Conservation (phyloP, 2,113 vertebrate species). For the Lepidothrix coronata region DNA sequence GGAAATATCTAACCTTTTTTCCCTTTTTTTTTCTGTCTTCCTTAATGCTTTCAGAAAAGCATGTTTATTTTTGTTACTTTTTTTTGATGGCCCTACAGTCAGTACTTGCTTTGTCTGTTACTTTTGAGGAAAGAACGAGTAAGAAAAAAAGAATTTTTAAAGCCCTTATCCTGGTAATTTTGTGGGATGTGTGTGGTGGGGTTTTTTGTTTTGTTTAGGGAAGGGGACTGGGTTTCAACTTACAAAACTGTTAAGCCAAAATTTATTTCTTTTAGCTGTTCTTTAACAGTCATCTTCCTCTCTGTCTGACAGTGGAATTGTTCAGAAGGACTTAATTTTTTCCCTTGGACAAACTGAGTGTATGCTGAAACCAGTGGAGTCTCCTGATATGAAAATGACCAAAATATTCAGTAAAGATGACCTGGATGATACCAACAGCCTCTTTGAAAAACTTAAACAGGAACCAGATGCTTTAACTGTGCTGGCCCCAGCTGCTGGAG, state of each 20-base stretch:
- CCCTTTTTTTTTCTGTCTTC: neutral
- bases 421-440: conserved; percentile 73
- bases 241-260: neutral
- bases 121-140: neutral
- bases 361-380: conserved; percentile 76
- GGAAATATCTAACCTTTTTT: rapidly evolving
- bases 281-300: neutral
- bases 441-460: conserved; percentile 90
- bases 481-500: conserved; percentile 92
- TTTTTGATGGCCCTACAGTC: neutral
- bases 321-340: conserved; percentile 89
- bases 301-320: conserved; percentile 83
- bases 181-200: neutral
- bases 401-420: conserved; percentile 79
- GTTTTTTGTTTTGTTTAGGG: neutral
- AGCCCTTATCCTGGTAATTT: neutral
- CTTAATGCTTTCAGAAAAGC: neutral
- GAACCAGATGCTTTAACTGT: conserved; percentile 90
- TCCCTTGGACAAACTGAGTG: conserved; percentile 93
- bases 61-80: neutral
- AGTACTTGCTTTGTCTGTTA: neutral
- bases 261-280: neutral
- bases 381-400: conserved; percentile 80
- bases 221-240: neutral
- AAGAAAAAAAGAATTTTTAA: neutral